Percentiles rank a stretch among this genome's conserved stretches.
Evolutionary conservation across 2,113 vertebrate genomes (phyloP).

Genomic region (Peucedramus taeniatus): DNA sequence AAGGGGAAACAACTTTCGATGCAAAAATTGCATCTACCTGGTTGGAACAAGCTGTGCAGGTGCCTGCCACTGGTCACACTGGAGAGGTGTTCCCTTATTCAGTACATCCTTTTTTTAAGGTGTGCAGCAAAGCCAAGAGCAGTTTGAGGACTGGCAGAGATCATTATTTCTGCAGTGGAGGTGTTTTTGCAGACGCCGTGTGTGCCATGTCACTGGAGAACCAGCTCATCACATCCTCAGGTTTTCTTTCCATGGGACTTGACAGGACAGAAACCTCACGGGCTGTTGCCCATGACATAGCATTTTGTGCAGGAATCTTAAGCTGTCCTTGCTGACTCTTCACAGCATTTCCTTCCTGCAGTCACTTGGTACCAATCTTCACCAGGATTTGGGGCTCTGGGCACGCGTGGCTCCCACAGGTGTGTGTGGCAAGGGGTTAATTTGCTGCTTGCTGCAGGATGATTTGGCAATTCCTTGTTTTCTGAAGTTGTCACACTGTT

Average conservation of each 20-base stretch:
- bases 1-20: background rate
- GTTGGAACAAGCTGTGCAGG: background rate
- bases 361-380: background rate
- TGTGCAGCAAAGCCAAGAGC: background rate
- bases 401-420: accelerated
- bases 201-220: background rate
- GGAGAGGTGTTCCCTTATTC: background rate
- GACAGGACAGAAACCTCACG: background rate
- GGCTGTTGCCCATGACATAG: background rate
- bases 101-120: background rate
- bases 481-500: background rate
- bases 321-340: background rate
- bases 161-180: background rate
- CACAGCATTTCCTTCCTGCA: background rate
- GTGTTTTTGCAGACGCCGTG: accelerated
- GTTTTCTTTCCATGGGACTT: background rate
- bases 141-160: background rate
- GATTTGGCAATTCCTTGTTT: background rate
- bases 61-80: background rate
- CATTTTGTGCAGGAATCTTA: background rate
- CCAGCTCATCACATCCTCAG: accelerated
- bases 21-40: background rate
- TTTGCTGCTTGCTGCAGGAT: background rate
- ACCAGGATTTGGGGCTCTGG: background rate
- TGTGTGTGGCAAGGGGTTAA: accelerated